Conservation (phyloP, 2,888 invertebrate species). For the Eurytoma californica region DNA sequence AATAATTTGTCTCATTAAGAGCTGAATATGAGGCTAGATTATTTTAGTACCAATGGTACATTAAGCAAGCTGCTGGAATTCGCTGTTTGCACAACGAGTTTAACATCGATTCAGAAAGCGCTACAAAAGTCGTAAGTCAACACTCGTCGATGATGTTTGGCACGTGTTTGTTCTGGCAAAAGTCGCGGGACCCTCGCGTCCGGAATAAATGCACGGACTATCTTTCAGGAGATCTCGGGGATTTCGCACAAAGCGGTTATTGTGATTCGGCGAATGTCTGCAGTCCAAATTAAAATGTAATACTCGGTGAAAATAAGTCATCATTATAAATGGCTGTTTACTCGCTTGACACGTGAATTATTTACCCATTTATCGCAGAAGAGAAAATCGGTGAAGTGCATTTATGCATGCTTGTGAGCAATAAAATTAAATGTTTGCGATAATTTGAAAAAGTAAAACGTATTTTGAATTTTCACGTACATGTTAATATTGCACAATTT, state of each 20-base stretch:
- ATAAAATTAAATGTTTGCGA: too few relatives aligned
- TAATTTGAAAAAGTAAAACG: too few relatives aligned
- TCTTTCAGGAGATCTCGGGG: slow-evolving; percentile 13
- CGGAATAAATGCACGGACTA: slow-evolving; percentile 24
- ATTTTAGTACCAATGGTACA: background rate
- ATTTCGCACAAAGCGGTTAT: background rate
- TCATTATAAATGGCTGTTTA: background rate
- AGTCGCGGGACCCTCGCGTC: slow-evolving; percentile 13
- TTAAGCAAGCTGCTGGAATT: slow-evolving; percentile 9
- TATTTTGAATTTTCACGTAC: too few relatives aligned
- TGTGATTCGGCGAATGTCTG: slow-evolving; percentile 8
- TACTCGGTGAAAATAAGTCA: background rate
- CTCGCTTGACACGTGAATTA: too few relatives aligned
- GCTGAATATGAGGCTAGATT: too few relatives aligned
- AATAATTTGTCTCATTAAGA: too few relatives aligned
- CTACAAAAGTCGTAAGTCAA: slow-evolving; percentile 18
- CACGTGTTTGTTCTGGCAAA: slow-evolving; percentile 27
- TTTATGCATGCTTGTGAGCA: too few relatives aligned
- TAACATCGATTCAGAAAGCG: slow-evolving; percentile 24
- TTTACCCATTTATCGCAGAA: too few relatives aligned
- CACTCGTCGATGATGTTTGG: slow-evolving; percentile 5
- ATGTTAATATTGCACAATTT: too few relatives aligned
- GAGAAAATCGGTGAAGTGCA: too few relatives aligned
- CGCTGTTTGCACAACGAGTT: slow-evolving; percentile 2
- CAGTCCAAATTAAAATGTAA: slow-evolving; percentile 2